A percentile compares a stretch with the other conserved stretches of the same genome.
Conservation (phyloP, 2,888 invertebrate species). For the Caenorhabditis sp. region DNA sequence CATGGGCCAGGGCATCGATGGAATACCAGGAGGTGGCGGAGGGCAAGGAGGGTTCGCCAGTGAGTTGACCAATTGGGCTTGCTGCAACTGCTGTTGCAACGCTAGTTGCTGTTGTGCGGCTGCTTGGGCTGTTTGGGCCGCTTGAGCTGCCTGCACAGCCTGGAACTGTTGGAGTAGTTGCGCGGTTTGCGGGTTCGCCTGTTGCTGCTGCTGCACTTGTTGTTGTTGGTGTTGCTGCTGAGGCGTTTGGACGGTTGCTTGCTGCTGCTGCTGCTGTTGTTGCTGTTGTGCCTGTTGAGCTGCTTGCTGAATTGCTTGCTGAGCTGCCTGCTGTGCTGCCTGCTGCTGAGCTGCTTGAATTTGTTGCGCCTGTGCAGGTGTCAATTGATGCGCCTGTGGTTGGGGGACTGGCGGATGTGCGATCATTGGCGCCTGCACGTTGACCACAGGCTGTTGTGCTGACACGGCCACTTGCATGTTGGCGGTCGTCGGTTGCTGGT, state of each 20-base stretch:
- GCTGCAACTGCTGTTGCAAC: slow-evolving; percentile 27
- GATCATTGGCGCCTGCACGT: slow-evolving; percentile 22
- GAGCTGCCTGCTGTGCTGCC: slow-evolving; percentile 21
- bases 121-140: slow-evolving; percentile 11
- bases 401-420: slow-evolving; percentile 38
- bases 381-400: slow-evolving; percentile 19
- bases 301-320: slow-evolving; percentile 18
- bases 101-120: not conserved
- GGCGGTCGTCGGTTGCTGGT: slow-evolving; percentile 2
- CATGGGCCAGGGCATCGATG: slow-evolving; percentile 73
- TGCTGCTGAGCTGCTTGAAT: slow-evolving; percentile 28
- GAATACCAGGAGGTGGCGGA: slow-evolving; percentile 48
- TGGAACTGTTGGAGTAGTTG: slow-evolving; percentile 20
- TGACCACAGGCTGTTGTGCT: slow-evolving; percentile 19
- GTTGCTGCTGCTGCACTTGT: not conserved
- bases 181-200: not conserved
- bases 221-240: slow-evolving; percentile 10
- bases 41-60: slow-evolving; percentile 25
- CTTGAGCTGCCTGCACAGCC: slow-evolving; percentile 17
- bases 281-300: not conserved
- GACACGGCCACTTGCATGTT: slow-evolving; percentile 42
- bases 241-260: too few relatives aligned
- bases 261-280: not conserved
- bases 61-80: slow-evolving; percentile 7
- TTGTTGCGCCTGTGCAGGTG: slow-evolving; percentile 13